phyloP scores from a whole-genome alignment of 2,113 vertebrate species.

The Lota lota region DNA sequence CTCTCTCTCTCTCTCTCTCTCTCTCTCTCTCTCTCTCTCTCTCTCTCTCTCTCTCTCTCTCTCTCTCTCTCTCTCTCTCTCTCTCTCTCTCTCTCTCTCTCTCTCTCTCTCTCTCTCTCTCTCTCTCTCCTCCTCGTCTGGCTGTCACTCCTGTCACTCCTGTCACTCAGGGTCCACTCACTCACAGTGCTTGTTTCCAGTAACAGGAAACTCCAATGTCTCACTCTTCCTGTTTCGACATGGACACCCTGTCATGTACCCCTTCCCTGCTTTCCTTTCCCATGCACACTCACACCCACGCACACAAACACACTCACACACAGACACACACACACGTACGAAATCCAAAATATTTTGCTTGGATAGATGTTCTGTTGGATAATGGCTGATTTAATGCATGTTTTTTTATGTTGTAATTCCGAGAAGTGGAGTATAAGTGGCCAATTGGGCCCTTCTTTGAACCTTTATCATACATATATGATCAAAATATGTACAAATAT shows the following conservation, averaged over 20 bases:
- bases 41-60: background rate
- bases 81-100: background rate
- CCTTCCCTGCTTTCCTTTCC: background rate
- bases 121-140: conserved; percentile 10
- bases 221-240: conserved; percentile 35
- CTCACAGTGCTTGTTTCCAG: conserved; percentile 38
- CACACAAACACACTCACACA: too few relatives aligned
- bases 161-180: conserved; percentile 34
- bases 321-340: too few relatives aligned
- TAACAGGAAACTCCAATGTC: conserved; percentile 53
- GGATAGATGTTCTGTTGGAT: too few relatives aligned
- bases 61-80: background rate
- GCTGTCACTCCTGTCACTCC: conserved; percentile 27
- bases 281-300: too few relatives aligned
- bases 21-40: background rate
- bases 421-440: too few relatives aligned
- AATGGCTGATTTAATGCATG: too few relatives aligned
- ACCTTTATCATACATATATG: too few relatives aligned
- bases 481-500: too few relatives aligned
- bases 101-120: background rate
- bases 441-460: too few relatives aligned
- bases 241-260: conserved; percentile 24
- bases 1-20: background rate
- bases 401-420: too few relatives aligned
- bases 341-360: too few relatives aligned